A percentile compares a stretch with the other conserved stretches of the same genome.
Conservation (phyloP, 2,113 vertebrate species). For the Peromyscus californicus region DNA sequence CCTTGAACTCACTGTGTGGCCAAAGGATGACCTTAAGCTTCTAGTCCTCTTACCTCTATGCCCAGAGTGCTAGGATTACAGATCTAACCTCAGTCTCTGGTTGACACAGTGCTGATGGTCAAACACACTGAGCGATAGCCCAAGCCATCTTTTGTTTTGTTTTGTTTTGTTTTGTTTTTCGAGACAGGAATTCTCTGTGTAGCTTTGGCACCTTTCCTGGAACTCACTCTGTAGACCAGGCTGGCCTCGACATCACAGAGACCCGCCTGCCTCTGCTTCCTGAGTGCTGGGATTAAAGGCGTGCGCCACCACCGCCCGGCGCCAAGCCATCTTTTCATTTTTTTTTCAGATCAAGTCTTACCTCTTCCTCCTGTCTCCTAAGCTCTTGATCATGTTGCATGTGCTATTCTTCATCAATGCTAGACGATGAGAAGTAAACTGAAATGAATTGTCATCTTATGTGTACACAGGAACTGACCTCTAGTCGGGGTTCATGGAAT, state of each 20-base stretch:
- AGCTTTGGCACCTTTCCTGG: no score
- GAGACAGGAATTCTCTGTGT: no score
- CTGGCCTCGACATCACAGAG: no score
- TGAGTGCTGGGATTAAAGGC: no score
- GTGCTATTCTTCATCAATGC: neutral
- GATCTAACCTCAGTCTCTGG: rapidly evolving
- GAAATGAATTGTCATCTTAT: neutral
- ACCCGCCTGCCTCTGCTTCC: no score
- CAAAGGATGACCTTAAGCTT: neutral
- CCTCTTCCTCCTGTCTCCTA: neutral
- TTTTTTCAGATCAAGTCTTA: neutral
- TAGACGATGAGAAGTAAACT: neutral
- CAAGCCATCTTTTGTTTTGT: neutral
- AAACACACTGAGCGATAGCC: neutral
- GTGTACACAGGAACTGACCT: neutral
- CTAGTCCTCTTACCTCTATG: neutral
- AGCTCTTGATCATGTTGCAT: neutral
- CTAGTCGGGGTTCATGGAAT: neutral
- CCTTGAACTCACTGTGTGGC: neutral
- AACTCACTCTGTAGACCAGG: no score
- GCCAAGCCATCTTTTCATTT: neutral
- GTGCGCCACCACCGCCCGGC: no score
- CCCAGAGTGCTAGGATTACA: neutral
- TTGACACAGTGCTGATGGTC: neutral
- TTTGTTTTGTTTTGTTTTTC: no score